These are phyloP conservation scores for Recurvirostra avosetta DNA, from an alignment of 2,113 vertebrate genomes.

Conservation along the genomic window DNA sequence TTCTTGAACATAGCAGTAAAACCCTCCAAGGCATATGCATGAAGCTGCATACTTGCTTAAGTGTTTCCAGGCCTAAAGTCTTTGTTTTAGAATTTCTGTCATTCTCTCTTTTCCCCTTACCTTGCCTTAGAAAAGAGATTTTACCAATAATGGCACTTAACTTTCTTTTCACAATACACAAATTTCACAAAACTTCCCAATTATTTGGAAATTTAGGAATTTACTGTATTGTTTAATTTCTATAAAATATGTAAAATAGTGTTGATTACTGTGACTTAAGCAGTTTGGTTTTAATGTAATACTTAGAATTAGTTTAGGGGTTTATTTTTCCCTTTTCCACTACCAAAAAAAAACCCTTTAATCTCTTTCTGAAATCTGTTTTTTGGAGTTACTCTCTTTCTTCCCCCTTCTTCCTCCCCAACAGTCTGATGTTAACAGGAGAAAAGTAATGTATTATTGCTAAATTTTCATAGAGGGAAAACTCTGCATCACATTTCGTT, in stretches of 20 bases:
- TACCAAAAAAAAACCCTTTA: neutral
- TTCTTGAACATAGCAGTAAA: neutral
- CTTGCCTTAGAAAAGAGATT: neutral
- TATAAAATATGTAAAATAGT: neutral
- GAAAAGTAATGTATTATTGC: neutral
- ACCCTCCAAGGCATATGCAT: neutral
- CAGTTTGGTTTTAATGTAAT: neutral
- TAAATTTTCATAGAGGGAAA: neutral
- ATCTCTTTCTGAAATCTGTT: neutral
- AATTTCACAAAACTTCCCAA: too few species aligned
- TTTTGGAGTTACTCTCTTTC: neutral
- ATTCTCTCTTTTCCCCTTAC: neutral
- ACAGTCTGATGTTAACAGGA: neutral
- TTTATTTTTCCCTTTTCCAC: neutral
- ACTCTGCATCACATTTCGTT: neutral
- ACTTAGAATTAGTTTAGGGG: neutral
- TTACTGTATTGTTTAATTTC: neutral
- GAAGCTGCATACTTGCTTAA: neutral
- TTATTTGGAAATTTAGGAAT: neutral
- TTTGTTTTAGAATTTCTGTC: neutral
- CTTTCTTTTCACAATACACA: neutral
- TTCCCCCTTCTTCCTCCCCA: rapidly evolving
- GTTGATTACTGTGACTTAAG: neutral
- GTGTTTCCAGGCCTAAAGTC: neutral
- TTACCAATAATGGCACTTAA: neutral